These are phyloP conservation scores for Pseudomyrmex sp. DNA, from an alignment of 1,140 invertebrate genomes.

Conservation along the genomic window DNA sequence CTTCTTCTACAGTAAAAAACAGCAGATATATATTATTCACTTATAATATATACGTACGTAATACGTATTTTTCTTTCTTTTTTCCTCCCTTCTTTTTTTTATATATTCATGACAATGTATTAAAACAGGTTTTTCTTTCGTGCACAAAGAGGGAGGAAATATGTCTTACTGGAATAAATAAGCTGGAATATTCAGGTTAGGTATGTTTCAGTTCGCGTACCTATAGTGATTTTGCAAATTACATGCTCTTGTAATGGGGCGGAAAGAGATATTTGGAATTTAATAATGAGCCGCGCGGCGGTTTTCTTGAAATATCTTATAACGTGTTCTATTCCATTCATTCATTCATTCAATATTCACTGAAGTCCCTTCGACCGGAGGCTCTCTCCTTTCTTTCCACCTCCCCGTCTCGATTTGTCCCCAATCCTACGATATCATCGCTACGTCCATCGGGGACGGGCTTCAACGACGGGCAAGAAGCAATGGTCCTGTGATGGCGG, in stretches of 20 bases:
- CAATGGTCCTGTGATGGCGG: slow-evolving; percentile 62
- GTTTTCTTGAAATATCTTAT: slow-evolving; percentile 52
- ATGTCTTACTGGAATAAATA: slow-evolving; percentile 45
- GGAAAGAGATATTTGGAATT: slow-evolving; percentile 39
- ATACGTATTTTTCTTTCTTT: slow-evolving; percentile 27
- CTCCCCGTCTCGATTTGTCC: slow-evolving; percentile 64
- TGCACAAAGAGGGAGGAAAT: slow-evolving; percentile 3
- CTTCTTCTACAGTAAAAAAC: not conserved
- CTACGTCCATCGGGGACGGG: slow-evolving; percentile 49
- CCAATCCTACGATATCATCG: slow-evolving; percentile 54
- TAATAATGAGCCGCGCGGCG: slow-evolving; percentile 35
- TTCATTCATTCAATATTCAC: slow-evolving; percentile 75
- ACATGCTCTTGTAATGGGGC: slow-evolving; percentile 8
- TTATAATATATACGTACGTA: not conserved
- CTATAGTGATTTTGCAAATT: slow-evolving; percentile 46
- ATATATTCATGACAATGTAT: slow-evolving; percentile 27
- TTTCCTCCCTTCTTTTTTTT: not conserved
- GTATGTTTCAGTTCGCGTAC: not conserved
- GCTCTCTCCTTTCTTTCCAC: slow-evolving; percentile 39
- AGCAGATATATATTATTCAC: slow-evolving; percentile 52
- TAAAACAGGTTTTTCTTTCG: slow-evolving; percentile 30
- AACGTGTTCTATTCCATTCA: slow-evolving; percentile 39
- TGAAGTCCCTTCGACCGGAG: slow-evolving; percentile 62
- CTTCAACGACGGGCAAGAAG: slow-evolving; percentile 63
- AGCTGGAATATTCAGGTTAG: slow-evolving; percentile 9